These are phyloP conservation scores for Sarcophaga carnaria DNA, from an alignment of 2,888 invertebrate genomes.

Conservation along the genomic window DNA sequence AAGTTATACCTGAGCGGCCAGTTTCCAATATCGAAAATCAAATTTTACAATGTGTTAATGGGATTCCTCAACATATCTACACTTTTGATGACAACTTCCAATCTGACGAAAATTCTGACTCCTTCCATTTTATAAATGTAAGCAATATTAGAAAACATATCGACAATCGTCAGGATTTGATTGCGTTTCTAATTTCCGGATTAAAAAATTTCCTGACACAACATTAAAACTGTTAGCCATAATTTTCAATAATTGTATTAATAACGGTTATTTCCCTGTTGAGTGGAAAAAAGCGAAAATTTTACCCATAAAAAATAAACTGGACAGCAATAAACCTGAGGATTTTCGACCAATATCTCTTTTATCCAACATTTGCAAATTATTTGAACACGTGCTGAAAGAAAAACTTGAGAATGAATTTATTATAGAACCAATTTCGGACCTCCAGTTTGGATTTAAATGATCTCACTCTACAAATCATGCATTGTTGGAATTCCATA, in stretches of 20 bases:
- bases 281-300: conserved; percentile 7
- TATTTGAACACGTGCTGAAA: conserved; percentile 24
- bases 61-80: no score
- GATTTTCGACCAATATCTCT: conserved; percentile 28
- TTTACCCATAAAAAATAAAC: conserved; percentile 10
- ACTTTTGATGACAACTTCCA: no score
- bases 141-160: background rate
- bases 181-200: background rate
- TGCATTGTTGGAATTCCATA: conserved; percentile 54
- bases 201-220: background rate
- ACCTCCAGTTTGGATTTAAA: conserved; percentile 51
- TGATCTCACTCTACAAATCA: conserved; percentile 31
- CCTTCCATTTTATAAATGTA: background rate
- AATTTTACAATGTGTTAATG: background rate
- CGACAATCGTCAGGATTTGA: no score
- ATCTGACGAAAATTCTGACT: no score
- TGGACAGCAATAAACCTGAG: background rate
- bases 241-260: background rate
- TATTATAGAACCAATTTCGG: conserved; percentile 6
- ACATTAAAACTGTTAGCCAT: background rate
- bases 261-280: background rate
- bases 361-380: conserved; percentile 43
- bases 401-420: conserved; percentile 15
- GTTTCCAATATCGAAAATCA: background rate
- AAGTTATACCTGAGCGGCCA: background rate